Conservation (phyloP, 1,140 invertebrate genomes). For the Melitaea cinxia region DNA sequence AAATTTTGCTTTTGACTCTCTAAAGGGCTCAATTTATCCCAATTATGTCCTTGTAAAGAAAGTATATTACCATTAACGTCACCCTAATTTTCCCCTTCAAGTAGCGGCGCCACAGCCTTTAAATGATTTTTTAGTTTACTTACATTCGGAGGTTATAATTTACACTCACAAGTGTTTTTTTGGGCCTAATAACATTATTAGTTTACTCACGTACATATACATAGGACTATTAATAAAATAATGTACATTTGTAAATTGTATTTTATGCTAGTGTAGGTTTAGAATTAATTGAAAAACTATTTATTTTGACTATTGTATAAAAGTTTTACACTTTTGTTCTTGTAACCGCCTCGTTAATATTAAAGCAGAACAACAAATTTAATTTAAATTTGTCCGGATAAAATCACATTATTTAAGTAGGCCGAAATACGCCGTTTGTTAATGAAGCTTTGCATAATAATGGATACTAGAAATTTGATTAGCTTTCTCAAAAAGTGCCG, state of each 20-base stretch:
- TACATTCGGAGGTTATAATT: constrained; percentile 1
- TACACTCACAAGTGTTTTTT: not conserved
- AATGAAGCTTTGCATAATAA: constrained; percentile 72
- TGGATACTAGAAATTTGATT: constrained; percentile 54
- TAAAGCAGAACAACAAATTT: constrained; percentile 14
- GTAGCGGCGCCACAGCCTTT: constrained; percentile 18
- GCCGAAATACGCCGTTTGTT: constrained; percentile 27
- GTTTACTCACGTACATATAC: not conserved
- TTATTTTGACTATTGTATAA: no score
- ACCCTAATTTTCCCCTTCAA: constrained; percentile 31
- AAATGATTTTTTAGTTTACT: constrained; percentile 29
- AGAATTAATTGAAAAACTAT: no score
- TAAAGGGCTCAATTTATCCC: constrained; percentile 25
- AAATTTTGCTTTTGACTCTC: constrained; percentile 20
- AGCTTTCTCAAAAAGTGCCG: constrained; percentile 54
- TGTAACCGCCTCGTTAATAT: not conserved
- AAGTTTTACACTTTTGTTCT: no score
- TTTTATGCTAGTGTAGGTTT: no score
- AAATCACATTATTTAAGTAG: constrained; percentile 26
- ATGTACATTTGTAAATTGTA: no score
- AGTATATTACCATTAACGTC: constrained; percentile 32
- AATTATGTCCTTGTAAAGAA: constrained; percentile 31
- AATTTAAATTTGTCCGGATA: constrained; percentile 11
- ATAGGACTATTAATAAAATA: no score
- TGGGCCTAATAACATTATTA: not conserved